Base-by-base conservation (phyloP, 2,888 invertebrate species). In the Ectemnius continuus region DNA sequence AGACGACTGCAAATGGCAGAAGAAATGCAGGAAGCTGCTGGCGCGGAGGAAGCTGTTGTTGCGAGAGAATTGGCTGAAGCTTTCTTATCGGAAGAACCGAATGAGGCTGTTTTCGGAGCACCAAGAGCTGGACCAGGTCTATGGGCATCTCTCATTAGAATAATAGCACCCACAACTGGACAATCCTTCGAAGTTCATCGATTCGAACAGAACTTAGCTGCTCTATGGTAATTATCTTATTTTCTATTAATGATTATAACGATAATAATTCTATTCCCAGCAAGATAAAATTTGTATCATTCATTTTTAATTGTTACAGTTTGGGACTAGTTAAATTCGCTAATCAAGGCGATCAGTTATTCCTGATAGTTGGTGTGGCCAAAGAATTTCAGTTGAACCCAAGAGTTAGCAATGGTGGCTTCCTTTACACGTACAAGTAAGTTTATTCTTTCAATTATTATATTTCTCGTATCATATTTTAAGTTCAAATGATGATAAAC, bases 61-160 rank as follows among this genome's bases (percentile, higher is more conserved):
- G 99, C 99, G 0, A 96, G 96, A 82, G 98, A 99, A 93, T 97
- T 99, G 96, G 99, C 99, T 0, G 97, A 98, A 85, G 97, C 98
- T 6, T 98, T 99, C 86, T 93, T 99, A 1, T 97, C 97, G 69
- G 99, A 99, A 91, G 96, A 98, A 77, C 92, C 99, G 2, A 98
- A 99, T 1, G 99, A 99, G 92, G 96, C 95, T 86, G 92, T 95
- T 0, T 99, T 99, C 91, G 97, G 99, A 0, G 97, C 99, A 0
- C 98, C 99, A 0, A 98, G 99, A 92, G 99, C 99, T 16, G 99
- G 99, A 83, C 91, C 94, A 87, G 98, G 98, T 3, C 95, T 98
- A 94, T 99, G 99, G 99, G 98, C 98, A 0, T 98, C 96, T 0
- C 94, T 96, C 73, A 94, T 99, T 65, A 93, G 97, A 73, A 95